These are phyloP conservation scores for Entomobrya multifasciata DNA, from an alignment of 2,888 invertebrate species.

Conservation along the genomic window DNA sequence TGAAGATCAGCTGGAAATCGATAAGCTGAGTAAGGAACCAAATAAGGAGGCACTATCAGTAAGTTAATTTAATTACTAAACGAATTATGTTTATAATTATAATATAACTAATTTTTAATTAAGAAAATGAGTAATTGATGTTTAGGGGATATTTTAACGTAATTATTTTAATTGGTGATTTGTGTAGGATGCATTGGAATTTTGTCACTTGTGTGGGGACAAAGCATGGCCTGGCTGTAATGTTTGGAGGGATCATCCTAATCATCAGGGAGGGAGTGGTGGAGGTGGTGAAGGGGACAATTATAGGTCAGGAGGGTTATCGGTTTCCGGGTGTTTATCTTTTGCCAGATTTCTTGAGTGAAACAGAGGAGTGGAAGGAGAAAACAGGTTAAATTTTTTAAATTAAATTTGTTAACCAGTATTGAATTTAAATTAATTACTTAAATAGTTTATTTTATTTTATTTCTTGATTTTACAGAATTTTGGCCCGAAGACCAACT, in stretches of 20 bases:
- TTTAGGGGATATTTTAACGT: too few relatives aligned
- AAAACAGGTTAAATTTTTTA: conserved; percentile 86
- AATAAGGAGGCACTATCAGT: conserved; percentile 79
- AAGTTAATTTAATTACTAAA: too few relatives aligned
- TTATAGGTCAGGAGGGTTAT: neutral
- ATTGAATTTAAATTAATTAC: neutral
- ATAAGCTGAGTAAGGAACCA: conserved; percentile 81
- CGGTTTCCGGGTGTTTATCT: conserved; percentile 38
- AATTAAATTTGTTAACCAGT: conserved; percentile 1
- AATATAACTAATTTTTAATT: too few relatives aligned
- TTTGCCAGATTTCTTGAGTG: conserved; percentile 29
- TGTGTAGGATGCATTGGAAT: conserved; percentile 84
- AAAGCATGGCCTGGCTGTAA: conserved; percentile 90
- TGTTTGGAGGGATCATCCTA: conserved; percentile 85
- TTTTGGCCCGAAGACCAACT: conserved; percentile 99
- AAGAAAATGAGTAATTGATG: too few relatives aligned
- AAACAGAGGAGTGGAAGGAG: conserved; percentile 88
- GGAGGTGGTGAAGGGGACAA: too few relatives aligned
- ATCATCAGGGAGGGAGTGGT: too few relatives aligned
- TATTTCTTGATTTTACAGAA: conserved; percentile 85
- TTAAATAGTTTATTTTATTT: too few relatives aligned
- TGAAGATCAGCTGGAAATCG: conserved; percentile 86
- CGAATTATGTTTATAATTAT: too few relatives aligned
- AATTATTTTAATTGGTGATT: conserved; percentile 6
- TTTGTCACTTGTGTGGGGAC: conserved; percentile 89